A percentile compares a stretch with the other conserved stretches of the same genome.
phyloP scores from a whole-genome alignment of 2,797 vertebrate species.

The Pangasius djambal region DNA sequence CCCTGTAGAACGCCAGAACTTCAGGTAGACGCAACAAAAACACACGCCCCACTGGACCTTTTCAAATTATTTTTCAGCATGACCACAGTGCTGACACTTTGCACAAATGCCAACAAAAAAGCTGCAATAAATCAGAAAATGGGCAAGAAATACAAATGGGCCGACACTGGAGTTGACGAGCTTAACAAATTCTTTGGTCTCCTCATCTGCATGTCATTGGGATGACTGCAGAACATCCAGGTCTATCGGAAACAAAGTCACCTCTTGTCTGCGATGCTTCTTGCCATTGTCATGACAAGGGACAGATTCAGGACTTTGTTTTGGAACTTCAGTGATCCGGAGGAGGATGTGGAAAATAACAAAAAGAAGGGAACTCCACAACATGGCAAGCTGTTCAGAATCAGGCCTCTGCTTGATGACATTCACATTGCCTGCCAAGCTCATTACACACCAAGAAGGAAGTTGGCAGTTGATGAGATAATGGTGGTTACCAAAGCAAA shows the following conservation, averaged over 20 bases:
- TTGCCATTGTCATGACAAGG: conserved; percentile 25
- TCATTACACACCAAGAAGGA: conserved; percentile 32
- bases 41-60: too few species aligned
- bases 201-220: conserved; percentile 28
- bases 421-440: conserved; percentile 30
- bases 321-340: conserved; percentile 37
- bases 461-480: conserved; percentile 34
- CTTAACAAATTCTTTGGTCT: conserved; percentile 34
- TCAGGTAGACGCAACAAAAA: not conserved
- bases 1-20: not conserved
- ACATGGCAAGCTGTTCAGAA: conserved; percentile 22
- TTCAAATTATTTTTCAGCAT: not conserved
- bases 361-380: conserved; percentile 20
- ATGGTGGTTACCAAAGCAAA: conserved; percentile 47
- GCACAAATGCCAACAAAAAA: not conserved
- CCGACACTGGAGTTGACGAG: not conserved
- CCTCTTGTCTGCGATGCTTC: conserved; percentile 34
- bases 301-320: conserved; percentile 6
- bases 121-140: not conserved
- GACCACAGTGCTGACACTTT: not conserved
- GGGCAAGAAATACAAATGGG: conserved; percentile 38
- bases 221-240: not conserved
- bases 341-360: conserved; percentile 26
- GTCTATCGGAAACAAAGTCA: conserved; percentile 39
- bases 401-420: conserved; percentile 24